Evolutionary conservation across 2,888 invertebrate species (phyloP).

Genomic region (Dione juno): DNA sequence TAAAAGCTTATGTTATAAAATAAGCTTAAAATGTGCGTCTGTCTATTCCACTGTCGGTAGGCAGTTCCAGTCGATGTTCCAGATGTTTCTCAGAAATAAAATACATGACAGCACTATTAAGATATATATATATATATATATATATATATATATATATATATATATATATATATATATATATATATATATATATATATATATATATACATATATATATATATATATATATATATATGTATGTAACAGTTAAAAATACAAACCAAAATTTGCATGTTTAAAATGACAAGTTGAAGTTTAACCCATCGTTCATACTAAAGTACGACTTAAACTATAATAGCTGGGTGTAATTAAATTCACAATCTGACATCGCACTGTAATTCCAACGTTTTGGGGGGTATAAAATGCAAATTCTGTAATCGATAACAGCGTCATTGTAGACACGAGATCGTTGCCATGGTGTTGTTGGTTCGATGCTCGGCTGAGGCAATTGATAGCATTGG

Average conservation of each 20-base stretch:
- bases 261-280: background rate
- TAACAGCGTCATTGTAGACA: constrained; percentile 41
- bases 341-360: constrained; percentile 35
- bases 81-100: no score
- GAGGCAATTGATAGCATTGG: constrained; percentile 4
- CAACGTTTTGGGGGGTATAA: constrained; percentile 31
- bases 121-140: no score
- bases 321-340: constrained; percentile 23
- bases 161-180: no score
- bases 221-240: no score
- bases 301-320: constrained; percentile 17
- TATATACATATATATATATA: no score
- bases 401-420: constrained; percentile 44
- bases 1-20: no score
- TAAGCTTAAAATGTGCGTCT: no score
- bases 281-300: constrained; percentile 7
- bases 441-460: constrained; percentile 46
- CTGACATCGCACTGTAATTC: constrained; percentile 34
- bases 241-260: background rate
- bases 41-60: no score
- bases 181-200: no score
- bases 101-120: no score
- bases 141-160: no score
- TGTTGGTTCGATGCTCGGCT: constrained; percentile 47
- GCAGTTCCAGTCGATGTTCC: no score